Evolutionary conservation across 1,140 invertebrate genomes (phyloP).

Genomic region (Camponotus vicinus): DNA sequence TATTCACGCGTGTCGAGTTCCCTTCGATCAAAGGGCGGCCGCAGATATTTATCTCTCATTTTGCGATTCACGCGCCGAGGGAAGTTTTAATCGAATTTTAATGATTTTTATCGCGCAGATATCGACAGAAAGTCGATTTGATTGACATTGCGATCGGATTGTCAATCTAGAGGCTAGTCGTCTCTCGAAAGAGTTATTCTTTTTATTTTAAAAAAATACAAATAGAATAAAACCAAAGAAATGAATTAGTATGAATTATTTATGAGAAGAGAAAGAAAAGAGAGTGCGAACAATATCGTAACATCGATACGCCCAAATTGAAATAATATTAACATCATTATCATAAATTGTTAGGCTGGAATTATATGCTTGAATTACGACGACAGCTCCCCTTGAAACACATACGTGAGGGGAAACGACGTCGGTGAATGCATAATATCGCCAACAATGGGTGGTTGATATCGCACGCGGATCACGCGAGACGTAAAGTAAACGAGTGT

Average conservation of each 20-base stretch:
- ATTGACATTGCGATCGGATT: too few species aligned
- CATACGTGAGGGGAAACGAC: conserved; percentile 11
- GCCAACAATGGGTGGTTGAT: not conserved
- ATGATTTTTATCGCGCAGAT: not conserved
- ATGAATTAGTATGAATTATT: too few species aligned
- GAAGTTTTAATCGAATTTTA: not conserved
- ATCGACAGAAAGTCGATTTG: not conserved
- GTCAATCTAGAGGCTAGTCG: too few species aligned
- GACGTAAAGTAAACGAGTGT: not conserved
- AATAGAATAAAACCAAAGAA: too few species aligned
- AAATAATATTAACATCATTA: conserved; percentile 20
- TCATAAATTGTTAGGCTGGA: not conserved
- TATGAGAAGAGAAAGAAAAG: too few species aligned
- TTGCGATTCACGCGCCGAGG: not conserved
- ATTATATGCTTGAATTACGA: conserved; percentile 2
- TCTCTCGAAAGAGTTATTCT: too few species aligned
- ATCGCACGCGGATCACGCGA: conserved; percentile 35
- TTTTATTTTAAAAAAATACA: too few species aligned
- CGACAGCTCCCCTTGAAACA: not conserved
- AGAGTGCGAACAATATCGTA: too few species aligned
- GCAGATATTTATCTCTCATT: not conserved
- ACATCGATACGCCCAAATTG: not conserved
- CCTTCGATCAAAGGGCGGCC: not conserved
- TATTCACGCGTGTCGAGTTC: not conserved
- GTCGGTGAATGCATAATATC: conserved; percentile 11